Conservation (phyloP, 2,113 vertebrate species). For the Guaruba guarouba region DNA sequence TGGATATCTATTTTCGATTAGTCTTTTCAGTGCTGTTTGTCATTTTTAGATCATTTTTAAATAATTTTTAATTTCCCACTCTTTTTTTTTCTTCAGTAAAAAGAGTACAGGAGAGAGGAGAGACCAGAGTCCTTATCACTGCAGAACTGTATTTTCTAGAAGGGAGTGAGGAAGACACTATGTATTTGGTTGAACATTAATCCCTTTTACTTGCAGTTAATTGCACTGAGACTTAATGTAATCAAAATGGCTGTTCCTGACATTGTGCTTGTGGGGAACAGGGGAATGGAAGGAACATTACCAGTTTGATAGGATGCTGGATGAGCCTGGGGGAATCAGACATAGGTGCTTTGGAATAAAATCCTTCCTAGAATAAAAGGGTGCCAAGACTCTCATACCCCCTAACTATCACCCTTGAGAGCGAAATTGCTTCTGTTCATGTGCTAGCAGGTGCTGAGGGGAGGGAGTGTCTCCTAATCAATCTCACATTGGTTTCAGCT, state of each 20-base stretch:
- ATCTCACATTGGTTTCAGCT: not conserved
- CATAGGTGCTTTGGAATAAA: not conserved
- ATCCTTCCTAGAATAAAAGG: not conserved
- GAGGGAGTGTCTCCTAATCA: not conserved
- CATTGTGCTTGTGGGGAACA: not conserved
- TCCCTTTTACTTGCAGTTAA: not conserved
- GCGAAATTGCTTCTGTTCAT: not conserved
- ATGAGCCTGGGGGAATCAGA: not conserved
- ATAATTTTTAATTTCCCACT: not conserved
- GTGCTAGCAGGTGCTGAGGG: not conserved
- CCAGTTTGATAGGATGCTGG: not conserved
- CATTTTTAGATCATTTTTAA: not conserved
- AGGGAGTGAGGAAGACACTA: not conserved
- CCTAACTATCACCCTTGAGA: fast-evolving
- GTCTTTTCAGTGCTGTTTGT: not conserved
- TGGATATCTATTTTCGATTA: not conserved
- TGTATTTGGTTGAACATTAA: not conserved
- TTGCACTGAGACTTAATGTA: not conserved
- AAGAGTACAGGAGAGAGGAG: not conserved
- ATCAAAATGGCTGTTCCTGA: not conserved
- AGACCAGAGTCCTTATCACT: not conserved
- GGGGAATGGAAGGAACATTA: not conserved
- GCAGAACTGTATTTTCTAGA: not conserved
- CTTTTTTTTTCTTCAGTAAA: not conserved
- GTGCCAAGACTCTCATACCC: not conserved